Percentiles rank a stretch among this genome's conserved stretches.
phyloP scores from a whole-genome alignment of 2,113 vertebrate species.

The Hystrix cristata region DNA sequence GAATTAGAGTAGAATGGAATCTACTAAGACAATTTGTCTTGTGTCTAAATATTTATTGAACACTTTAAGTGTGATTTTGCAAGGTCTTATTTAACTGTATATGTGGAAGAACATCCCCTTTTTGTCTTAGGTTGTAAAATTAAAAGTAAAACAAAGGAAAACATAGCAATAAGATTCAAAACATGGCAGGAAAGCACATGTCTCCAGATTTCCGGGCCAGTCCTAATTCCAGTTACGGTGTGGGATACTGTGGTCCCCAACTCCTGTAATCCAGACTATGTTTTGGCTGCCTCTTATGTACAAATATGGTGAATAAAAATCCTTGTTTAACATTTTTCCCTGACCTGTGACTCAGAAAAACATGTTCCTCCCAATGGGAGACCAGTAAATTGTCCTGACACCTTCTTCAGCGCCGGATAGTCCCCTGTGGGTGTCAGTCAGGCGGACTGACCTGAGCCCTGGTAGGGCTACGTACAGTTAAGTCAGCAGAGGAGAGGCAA shows the following conservation, averaged over 20 bases:
- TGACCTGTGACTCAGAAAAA: not conserved
- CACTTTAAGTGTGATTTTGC: not conserved
- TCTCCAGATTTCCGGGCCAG: not conserved
- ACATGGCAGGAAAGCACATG: not conserved
- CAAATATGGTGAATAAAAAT: not conserved
- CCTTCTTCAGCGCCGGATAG: no score
- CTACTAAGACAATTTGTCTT: slow-evolving; percentile 27
- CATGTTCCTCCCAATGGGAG: not conserved
- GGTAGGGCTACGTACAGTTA: not conserved
- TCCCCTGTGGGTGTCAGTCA: not conserved
- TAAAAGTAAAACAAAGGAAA: slow-evolving; percentile 7
- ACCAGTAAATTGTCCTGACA: not conserved
- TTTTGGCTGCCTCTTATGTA: not conserved
- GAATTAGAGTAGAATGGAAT: not conserved
- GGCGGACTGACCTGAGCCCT: not conserved
- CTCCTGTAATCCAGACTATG: not conserved
- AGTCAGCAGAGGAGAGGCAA: not conserved
- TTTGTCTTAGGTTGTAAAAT: not conserved
- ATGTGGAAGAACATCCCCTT: not conserved
- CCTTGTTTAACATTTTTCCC: not conserved
- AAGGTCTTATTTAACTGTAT: slow-evolving; percentile 9
- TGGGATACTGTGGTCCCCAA: not conserved
- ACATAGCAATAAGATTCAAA: not conserved
- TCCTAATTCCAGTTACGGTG: not conserved
- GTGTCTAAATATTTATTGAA: slow-evolving; percentile 34